Conservation (phyloP, 2,888 invertebrate genomes). For the Antheraea yamamai region DNA sequence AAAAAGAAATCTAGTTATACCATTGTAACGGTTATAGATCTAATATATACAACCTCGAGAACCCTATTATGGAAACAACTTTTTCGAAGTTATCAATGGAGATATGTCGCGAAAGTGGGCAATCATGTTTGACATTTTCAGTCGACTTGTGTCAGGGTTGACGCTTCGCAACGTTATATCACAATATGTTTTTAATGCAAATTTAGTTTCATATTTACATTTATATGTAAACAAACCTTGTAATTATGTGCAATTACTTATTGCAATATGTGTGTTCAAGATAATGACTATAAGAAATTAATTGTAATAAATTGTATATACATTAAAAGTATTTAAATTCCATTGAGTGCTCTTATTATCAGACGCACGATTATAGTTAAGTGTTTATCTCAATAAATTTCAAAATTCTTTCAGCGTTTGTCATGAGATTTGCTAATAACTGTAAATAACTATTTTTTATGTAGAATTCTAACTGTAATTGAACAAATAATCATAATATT, state of each 20-base stretch:
- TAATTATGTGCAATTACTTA: background rate
- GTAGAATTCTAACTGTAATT: no score
- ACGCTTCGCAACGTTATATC: conserved; percentile 26
- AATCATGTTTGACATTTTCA: conserved; percentile 38
- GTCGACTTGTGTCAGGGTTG: conserved; percentile 37
- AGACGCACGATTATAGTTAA: no score
- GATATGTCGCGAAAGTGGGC: conserved; percentile 32
- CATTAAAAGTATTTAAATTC: background rate
- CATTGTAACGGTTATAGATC: background rate
- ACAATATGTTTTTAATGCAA: conserved; percentile 15
- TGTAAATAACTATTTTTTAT: no score
- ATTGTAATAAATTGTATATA: background rate
- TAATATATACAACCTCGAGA: background rate
- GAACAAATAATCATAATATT: no score
- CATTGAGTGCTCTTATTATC: background rate
- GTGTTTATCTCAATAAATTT: no score
- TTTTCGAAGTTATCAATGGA: conserved; percentile 25
- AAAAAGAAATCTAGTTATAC: no score
- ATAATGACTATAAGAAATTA: background rate
- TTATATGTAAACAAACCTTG: background rate
- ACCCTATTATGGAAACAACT: background rate
- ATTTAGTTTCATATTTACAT: background rate
- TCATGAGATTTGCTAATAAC: no score
- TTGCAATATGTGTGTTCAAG: background rate
- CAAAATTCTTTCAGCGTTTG: no score